Evolutionary conservation across 2,113 vertebrate species (phyloP), one percentile per base, ranked within the genome.

Genomic region (Pao palembangensis): DNA sequence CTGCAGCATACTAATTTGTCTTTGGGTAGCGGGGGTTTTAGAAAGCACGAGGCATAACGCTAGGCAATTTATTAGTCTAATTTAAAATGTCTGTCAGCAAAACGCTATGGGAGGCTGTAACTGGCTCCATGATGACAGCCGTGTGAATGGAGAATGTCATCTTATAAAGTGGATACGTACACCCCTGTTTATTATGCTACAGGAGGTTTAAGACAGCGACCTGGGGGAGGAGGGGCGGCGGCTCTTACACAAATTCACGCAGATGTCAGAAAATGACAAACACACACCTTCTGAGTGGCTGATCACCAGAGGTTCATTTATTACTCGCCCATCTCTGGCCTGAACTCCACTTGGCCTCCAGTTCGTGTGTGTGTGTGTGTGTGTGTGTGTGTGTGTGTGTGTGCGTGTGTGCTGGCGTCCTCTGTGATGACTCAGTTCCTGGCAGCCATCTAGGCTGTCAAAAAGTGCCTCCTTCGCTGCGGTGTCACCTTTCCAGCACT

Each of bases 1-100:
- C 88, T 92, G 92, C 77, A 64, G 90, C 83, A 85, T 92, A 91
- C 90, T 92, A 83, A 87, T 85, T 73, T 75, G 67, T 78, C 80
- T 80, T 64, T 13, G 58, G 70, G 78, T 81, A 84, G 81, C 72
- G 58, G 73, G 60, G 68, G 71, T 81, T 81, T 87, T 81, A 78
- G 73, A 61, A 76, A 63, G 80, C 76, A 64, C 15, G 46, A 73
- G 61, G 82, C 82, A 78, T 71, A 78, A 76, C 65, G 54, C 57
- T 2, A 78, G 79, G 79, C 83, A 85, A 85, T 87, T 85, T 81
- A 87, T 87, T 87, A 85, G 85, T 79, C 79, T 84, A 79, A 85
- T 87, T 87, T 87, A 84, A 85, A 83, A 82, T 79, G 81, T 85
- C 83, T 82, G 79, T 82, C 85, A 85, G 81, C 78, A 76, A 70